Evolutionary conservation across 1,140 invertebrate species (phyloP), one percentile per base, ranked within the genome.

Genomic region (Cyclina sinensis): DNA sequence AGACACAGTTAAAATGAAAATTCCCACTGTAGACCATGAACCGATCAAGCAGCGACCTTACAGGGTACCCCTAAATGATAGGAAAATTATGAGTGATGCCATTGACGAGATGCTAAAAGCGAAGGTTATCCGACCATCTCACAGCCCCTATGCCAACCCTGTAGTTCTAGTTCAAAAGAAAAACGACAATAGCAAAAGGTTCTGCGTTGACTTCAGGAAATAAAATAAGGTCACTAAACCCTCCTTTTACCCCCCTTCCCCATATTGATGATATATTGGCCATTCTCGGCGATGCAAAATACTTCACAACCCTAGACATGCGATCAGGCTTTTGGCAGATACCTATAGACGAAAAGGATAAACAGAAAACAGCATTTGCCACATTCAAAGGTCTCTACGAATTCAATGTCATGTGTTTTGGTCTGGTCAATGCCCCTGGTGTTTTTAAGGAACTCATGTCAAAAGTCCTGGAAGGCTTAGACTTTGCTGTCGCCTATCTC

Each of bases 1-100:
- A 39, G 70, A 86, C n/a, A 57, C 51, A n/a, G 43, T 76, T n/a
- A 37, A 59, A 16, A 86, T 86, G 83, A 62, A 76, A 37, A 86
- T 86, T 39, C 48, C 76, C 7, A 86, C 65, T 3, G 39, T 30
- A 37, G 51, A 68, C 27, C 4, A 32, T 21, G 24, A 62, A 18
- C 81, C 81, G 32, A 73, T 84, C 24, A 84, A 48, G 54, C 24
- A 54, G 14, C 76, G 43, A 65, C 73, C 84, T 24, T 86, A 86
- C n/a, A 3, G 48, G 14, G 73, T 65, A 3, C 74, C 84, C 2
- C 46, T 86, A n/a, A 43, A 79, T 43, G n/a, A 59, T n/a, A 59
- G 11, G 24, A 9, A 16, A n/a, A n/a, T 18, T 48, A 18, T 18
- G 18, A 48, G n/a, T n/a, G n/a, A n/a, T n/a, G n/a, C n/a, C n/a